These are phyloP conservation scores for Gambelia wislizenii DNA, from an alignment of 2,797 vertebrate species.

Conservation along the genomic window DNA sequence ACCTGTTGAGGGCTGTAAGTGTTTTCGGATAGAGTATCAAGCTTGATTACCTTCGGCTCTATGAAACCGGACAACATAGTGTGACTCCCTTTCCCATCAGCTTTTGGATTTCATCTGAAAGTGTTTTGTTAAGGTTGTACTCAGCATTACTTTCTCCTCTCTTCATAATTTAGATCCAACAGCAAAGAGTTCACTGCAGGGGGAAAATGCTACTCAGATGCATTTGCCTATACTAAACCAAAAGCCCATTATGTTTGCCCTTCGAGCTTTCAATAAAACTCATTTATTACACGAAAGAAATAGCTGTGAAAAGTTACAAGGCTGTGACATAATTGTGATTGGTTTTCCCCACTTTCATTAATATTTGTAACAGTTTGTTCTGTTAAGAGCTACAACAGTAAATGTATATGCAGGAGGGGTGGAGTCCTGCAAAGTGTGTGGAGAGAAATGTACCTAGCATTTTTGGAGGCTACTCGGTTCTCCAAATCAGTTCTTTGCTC, in stretches of 20 bases:
- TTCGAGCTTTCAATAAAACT: conserved; percentile 64
- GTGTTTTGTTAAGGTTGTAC: conserved; percentile 35
- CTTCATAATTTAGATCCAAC: conserved; percentile 43
- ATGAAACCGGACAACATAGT: neutral
- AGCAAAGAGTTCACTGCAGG: conserved; percentile 1
- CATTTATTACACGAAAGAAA: conserved; percentile 62
- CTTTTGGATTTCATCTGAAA: neutral
- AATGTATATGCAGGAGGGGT: conserved; percentile 31
- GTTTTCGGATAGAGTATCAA: neutral
- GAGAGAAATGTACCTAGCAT: neutral
- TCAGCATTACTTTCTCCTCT: conserved; percentile 29
- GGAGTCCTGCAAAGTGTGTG: neutral
- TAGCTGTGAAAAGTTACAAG: conserved; percentile 52
- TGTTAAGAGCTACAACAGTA: conserved; percentile 44
- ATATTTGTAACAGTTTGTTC: conserved; percentile 56
- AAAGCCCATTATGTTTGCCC: conserved; percentile 62
- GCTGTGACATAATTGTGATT: neutral
- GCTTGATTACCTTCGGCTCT: neutral
- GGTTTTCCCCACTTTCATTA: conserved; percentile 58
- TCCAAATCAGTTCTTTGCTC: neutral
- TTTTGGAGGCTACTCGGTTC: neutral
- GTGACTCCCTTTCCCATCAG: conserved; percentile 16
- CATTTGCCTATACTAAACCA: conserved; percentile 47
- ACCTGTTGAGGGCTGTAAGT: neutral
- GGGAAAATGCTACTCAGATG: neutral